Evolutionary conservation across 1,140 invertebrate species (phyloP), one percentile per base, ranked within the genome.

Genomic region (Gonatopus flavifemur): DNA sequence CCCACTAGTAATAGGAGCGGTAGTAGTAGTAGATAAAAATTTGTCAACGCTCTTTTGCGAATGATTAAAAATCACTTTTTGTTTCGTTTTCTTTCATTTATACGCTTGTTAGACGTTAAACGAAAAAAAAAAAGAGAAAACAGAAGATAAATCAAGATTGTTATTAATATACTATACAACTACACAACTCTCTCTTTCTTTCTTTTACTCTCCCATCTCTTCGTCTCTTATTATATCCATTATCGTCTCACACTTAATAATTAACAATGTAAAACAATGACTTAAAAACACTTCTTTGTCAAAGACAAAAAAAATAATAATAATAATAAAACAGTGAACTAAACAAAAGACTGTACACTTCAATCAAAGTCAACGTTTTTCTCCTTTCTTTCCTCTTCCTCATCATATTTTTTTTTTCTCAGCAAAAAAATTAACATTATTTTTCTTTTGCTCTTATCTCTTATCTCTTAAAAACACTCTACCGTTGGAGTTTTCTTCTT

Each of bases 241-340:
- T n/a, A n/a, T n/a, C n/a, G n/a, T n/a, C n/a, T n/a, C n/a, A n/a
- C n/a, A n/a, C n/a, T n/a, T n/a, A n/a, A n/a, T n/a, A n/a, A n/a
- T 63, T 70, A 72, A 74, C 71, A 74, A 72, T 69, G 60, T 71
- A 71, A 74, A 74, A 74, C 70, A 72, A 72, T 72, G 69, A 71
- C 69, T 70, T 72, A 70, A 72, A 62, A 69, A 65, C n/a, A n/a
- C 66, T 68, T 68, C 62, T n/a, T n/a, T n/a, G n/a, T n/a, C n/a
- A n/a, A n/a, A n/a, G n/a, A n/a, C n/a, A n/a, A n/a, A n/a, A n/a
- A n/a, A n/a, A n/a, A n/a, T n/a, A n/a, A n/a, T n/a, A n/a, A n/a
- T n/a, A n/a, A n/a, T n/a, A n/a, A n/a, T n/a, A n/a, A n/a, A n/a
- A n/a, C n/a, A n/a, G 52, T 63, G 62, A 71, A 69, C 66, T 70